Conservation (phyloP, 2,113 vertebrate species). For the Callipepla squamata region DNA sequence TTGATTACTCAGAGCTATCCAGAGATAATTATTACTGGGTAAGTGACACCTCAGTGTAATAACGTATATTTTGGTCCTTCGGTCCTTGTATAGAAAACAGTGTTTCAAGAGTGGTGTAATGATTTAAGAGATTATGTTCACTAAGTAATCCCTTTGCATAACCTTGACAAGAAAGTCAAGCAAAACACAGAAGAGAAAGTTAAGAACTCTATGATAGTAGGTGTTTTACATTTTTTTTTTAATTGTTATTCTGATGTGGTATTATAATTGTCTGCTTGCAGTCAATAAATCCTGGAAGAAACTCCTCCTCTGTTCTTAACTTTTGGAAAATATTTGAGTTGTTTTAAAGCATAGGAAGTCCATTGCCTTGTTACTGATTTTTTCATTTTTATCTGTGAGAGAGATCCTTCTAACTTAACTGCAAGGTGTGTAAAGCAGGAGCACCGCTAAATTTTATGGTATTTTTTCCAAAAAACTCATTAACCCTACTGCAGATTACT, state of each 20-base stretch:
- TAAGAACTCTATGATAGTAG: background rate
- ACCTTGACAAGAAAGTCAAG: background rate
- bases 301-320: background rate
- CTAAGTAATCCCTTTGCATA: background rate
- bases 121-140: background rate
- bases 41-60: conserved; percentile 66
- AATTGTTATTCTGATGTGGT: background rate
- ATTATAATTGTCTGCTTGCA: background rate
- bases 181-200: background rate
- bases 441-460: background rate
- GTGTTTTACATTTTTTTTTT: background rate
- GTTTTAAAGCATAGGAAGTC: background rate
- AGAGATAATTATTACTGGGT: conserved; percentile 99
- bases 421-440: background rate
- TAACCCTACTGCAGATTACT: background rate
- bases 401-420: background rate
- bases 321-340: background rate
- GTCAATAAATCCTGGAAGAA: background rate
- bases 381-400: background rate
- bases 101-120: background rate
- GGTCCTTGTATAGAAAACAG: background rate
- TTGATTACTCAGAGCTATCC: conserved; percentile 96
- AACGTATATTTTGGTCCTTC: background rate
- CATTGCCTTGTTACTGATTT: background rate
- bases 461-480: background rate